These are phyloP conservation scores for Anthoscopus minutus DNA, from an alignment of 2,113 vertebrate species.

Conservation along the genomic window DNA sequence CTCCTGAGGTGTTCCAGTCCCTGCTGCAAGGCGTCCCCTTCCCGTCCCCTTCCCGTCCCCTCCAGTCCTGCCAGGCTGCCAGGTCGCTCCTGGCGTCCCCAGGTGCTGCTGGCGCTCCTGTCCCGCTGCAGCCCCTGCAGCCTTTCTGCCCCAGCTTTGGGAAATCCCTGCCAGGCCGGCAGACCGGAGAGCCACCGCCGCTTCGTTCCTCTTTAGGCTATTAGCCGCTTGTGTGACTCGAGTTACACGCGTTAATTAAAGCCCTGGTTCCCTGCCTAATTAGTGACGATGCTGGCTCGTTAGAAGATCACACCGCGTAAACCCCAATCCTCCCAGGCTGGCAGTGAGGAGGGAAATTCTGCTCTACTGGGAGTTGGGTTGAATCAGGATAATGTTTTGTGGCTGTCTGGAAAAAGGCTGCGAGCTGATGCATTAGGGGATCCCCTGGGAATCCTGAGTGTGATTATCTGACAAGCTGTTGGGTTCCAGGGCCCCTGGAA, in stretches of 20 bases:
- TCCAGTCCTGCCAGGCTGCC: background rate
- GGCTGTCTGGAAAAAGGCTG: background rate
- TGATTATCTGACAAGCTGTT: background rate
- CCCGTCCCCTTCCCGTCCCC: background rate
- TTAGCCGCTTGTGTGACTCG: background rate
- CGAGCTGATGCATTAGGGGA: background rate
- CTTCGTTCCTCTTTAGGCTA: background rate
- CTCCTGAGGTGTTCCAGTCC: accelerated
- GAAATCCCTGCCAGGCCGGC: no score
- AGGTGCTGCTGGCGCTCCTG: no score
- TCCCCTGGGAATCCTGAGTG: background rate
- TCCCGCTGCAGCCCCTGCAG: no score
- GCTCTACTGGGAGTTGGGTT: background rate
- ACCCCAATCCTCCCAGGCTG: background rate
- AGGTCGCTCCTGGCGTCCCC: background rate
- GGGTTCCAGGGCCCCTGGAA: background rate
- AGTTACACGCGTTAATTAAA: background rate
- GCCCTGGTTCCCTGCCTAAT: background rate
- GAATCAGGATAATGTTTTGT: background rate
- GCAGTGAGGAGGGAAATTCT: background rate
- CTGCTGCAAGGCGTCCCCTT: background rate
- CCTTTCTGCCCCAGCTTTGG: no score
- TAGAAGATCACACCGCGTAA: background rate
- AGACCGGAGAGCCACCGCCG: no score
- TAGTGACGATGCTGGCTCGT: background rate